Percentiles rank a stretch among this genome's conserved stretches.
Evolutionary conservation across 2,797 vertebrate species (phyloP).

Genomic region (Cirrhinus molitorella): DNA sequence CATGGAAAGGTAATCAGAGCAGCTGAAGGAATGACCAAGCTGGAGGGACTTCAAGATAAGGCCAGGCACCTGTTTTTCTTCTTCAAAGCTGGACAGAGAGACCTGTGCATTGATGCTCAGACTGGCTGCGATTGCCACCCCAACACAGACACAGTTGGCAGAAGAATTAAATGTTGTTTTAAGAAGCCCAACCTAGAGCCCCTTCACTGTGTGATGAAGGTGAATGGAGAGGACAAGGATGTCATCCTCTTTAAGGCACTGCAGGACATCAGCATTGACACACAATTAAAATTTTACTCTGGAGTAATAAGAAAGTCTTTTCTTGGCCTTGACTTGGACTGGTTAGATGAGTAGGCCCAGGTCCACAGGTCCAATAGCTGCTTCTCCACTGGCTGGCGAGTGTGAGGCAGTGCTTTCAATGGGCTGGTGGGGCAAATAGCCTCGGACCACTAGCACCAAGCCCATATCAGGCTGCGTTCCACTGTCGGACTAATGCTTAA

Average conservation of each 20-base stretch:
- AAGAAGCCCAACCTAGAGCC: neutral
- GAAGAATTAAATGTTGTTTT: neutral
- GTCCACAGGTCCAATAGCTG: neutral
- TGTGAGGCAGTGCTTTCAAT: neutral
- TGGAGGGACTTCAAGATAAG: neutral
- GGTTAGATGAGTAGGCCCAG: neutral
- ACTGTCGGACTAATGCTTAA: neutral
- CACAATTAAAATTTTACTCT: neutral
- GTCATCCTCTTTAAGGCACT: neutral
- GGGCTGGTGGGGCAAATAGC: neutral
- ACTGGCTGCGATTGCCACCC: slow-evolving; percentile 13
- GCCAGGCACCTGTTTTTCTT: neutral
- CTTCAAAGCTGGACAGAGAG: neutral
- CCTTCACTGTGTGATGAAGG: neutral
- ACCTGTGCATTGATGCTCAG: neutral
- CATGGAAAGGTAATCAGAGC: neutral
- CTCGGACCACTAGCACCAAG: neutral
- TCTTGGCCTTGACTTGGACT: neutral
- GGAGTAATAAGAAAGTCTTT: neutral
- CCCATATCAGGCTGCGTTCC: neutral
- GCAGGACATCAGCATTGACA: neutral
- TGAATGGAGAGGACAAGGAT: neutral
- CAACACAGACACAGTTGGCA: neutral
- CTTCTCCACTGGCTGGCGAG: neutral
- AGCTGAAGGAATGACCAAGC: neutral